phyloP scores from a whole-genome alignment of 2,797 vertebrate genomes.

The Xenentodon cancila region DNA sequence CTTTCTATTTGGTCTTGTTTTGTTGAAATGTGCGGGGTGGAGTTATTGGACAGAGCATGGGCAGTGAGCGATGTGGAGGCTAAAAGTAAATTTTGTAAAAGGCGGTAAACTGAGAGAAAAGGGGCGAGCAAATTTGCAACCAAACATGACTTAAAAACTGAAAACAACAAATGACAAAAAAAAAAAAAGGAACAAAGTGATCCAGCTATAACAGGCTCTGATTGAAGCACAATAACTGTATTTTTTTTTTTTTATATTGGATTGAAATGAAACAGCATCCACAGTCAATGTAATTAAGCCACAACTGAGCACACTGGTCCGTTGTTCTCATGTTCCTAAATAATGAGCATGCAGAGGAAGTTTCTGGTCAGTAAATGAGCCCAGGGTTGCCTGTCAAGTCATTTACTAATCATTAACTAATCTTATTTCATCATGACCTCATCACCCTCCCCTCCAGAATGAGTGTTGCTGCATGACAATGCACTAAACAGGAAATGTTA shows the following conservation, averaged over 20 bases:
- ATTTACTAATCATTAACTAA: slow-evolving; percentile 79
- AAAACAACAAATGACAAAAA: neutral
- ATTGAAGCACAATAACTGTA: neutral
- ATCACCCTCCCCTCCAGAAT: slow-evolving; percentile 26
- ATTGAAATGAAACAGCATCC: slow-evolving; percentile 44
- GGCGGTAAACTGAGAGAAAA: neutral
- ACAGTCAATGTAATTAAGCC: slow-evolving; percentile 36
- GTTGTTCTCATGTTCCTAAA: slow-evolving; percentile 66
- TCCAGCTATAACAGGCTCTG: neutral
- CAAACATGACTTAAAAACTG: neutral
- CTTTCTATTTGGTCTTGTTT: slow-evolving; percentile 59
- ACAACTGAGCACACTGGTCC: slow-evolving; percentile 58
- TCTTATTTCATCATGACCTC: slow-evolving; percentile 79
- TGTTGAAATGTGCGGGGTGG: slow-evolving; percentile 32
- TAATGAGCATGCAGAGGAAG: slow-evolving; percentile 67
- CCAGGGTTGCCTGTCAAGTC: slow-evolving; percentile 74
- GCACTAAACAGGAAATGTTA: neutral
- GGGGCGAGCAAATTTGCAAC: neutral
- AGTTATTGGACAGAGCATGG: slow-evolving; percentile 12
- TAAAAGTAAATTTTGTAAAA: neutral
- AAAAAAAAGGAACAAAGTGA: neutral
- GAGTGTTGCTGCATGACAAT: neutral
- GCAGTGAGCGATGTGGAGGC: neutral
- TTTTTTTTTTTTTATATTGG: neutral
- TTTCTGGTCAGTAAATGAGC: slow-evolving; percentile 71